phyloP scores from a whole-genome alignment of 2,888 invertebrate genomes.

The Biston stratarius region DNA sequence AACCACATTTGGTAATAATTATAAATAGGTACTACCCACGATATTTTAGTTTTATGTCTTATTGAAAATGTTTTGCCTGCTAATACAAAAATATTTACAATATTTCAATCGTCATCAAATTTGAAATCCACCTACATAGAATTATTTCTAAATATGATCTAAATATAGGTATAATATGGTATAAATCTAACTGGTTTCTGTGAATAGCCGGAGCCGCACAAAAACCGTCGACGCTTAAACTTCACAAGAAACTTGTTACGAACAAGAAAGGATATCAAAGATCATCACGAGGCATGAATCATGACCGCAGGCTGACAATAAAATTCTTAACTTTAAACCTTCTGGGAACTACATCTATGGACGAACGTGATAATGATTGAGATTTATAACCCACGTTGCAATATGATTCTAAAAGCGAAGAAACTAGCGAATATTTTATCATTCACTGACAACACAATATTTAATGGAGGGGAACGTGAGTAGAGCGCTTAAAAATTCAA shows the following conservation, averaged over 20 bases:
- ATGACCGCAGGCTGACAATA: conserved; percentile 60
- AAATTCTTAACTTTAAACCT: conserved; percentile 66
- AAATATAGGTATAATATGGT: not conserved
- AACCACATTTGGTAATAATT: not conserved
- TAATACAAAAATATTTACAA: not conserved
- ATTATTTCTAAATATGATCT: not conserved
- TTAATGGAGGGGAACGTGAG: conserved; percentile 51
- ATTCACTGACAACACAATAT: conserved; percentile 51
- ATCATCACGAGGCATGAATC: conserved; percentile 72
- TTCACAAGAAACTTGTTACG: conserved; percentile 59
- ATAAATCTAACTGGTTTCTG: conserved; percentile 25
- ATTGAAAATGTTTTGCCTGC: no score
- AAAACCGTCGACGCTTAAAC: conserved; percentile 45
- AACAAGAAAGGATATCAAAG: conserved; percentile 74
- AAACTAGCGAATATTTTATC: conserved; percentile 30
- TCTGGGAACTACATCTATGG: conserved; percentile 67
- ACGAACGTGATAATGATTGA: conserved; percentile 50
- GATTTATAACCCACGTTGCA: conserved; percentile 39
- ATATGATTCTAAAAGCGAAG: conserved; percentile 20
- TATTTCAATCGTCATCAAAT: no score
- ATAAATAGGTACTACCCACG: no score
- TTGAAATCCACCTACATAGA: no score
- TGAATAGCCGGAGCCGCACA: conserved; percentile 42
- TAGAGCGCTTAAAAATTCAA: conserved; percentile 59
- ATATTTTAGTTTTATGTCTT: no score